Conservation (phyloP, 2,113 vertebrate genomes). For the Neotragus moschatus region DNA sequence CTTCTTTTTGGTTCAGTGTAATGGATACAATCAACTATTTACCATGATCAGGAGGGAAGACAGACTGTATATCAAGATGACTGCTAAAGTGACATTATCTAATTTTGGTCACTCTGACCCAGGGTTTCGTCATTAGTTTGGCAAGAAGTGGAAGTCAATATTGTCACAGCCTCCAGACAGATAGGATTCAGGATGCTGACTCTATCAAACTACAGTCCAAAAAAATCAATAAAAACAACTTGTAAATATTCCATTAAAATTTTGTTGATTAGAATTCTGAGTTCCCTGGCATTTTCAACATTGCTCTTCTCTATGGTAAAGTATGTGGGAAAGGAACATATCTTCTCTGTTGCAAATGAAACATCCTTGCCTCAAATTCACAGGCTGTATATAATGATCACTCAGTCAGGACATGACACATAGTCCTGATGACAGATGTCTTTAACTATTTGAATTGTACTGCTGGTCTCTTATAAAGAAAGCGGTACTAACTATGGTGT, state of each 20-base stretch:
- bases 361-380: background rate
- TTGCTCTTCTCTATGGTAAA: background rate
- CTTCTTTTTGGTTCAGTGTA: background rate
- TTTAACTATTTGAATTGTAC: background rate
- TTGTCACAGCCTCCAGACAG: background rate
- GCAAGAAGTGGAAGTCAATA: background rate
- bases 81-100: background rate
- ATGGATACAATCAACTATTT: background rate
- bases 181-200: background rate
- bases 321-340: background rate
- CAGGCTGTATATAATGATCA: background rate
- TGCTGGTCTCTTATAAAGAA: background rate
- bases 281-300: background rate
- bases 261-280: background rate
- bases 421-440: background rate
- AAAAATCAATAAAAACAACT: background rate
- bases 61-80: background rate
- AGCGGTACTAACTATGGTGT: background rate
- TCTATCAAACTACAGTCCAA: background rate
- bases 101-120: background rate
- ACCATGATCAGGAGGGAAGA: background rate
- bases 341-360: background rate
- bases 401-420: background rate
- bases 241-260: background rate
- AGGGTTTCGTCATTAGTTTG: conserved; percentile 4